phyloP scores from a whole-genome alignment of 1,140 invertebrate species.

The Spodoptera frugiperda region DNA sequence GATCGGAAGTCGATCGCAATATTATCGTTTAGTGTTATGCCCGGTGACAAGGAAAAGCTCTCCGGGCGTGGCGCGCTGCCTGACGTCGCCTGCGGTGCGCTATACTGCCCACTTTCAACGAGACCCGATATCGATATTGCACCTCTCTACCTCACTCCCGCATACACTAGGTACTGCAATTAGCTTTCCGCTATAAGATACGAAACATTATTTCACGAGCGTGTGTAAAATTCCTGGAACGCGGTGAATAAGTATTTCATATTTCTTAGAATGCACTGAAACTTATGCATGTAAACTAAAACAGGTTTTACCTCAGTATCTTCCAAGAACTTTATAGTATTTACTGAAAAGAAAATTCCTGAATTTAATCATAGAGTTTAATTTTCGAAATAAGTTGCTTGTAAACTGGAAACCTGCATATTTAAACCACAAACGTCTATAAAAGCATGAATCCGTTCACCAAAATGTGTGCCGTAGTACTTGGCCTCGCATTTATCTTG shows the following conservation, averaged over 20 bases:
- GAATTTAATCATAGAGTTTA: neutral
- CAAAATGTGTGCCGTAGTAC: conserved; percentile 22
- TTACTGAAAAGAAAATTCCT: too few relatives aligned
- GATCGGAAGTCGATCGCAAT: conserved; percentile 71
- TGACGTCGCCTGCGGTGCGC: conserved; percentile 56
- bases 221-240: neutral
- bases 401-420: neutral
- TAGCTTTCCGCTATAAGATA: neutral
- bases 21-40: conserved; percentile 84
- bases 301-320: too few relatives aligned
- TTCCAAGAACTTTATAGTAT: too few relatives aligned
- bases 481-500: conserved; percentile 50
- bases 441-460: conserved; percentile 7
- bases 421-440: conserved; percentile 3
- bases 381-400: conserved; percentile 4
- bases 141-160: conserved; percentile 53
- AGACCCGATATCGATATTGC: conserved; percentile 54
- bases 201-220: neutral
- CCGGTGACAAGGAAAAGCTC: conserved; percentile 82
- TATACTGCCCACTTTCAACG: conserved; percentile 53
- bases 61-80: conserved; percentile 61
- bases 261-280: neutral
- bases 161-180: conserved; percentile 16
- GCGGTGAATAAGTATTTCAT: neutral
- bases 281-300: neutral